Conservation (phyloP, 2,113 vertebrate genomes). For the Sylvia atricapilla region DNA sequence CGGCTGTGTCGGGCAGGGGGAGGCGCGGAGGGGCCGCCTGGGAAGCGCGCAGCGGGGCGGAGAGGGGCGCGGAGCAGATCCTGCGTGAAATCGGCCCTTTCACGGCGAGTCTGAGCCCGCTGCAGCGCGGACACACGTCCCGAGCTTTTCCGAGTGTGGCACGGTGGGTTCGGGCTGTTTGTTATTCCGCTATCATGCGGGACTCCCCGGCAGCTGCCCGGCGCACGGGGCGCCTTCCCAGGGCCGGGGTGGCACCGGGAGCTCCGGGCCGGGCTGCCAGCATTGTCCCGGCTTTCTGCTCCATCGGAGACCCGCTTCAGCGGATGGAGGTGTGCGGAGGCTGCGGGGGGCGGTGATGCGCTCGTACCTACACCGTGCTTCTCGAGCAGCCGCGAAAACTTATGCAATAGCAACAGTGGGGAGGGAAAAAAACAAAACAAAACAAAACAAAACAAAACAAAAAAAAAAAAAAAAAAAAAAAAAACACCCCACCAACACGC, state of each 20-base stretch:
- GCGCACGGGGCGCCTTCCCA: neutral
- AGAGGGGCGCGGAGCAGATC: neutral
- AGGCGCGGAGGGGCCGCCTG: neutral
- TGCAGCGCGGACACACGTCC: neutral
- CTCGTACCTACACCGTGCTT: neutral
- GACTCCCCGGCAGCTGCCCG: neutral
- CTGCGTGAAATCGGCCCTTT: conserved; percentile 47
- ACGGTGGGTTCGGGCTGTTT: neutral
- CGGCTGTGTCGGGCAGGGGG: neutral
- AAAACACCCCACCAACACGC: too few relatives aligned
- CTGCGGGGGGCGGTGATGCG: accelerated
- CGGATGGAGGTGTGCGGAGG: neutral
- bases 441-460: neutral
- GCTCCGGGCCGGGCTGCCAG: neutral
- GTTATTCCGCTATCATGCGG: neutral
- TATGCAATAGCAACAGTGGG: neutral
- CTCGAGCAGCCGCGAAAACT: neutral
- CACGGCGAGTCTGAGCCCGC: neutral
- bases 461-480: too few relatives aligned
- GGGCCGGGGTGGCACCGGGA: neutral
- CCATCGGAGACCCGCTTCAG: neutral
- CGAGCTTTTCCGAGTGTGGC: neutral
- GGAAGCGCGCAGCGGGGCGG: neutral
- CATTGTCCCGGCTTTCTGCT: neutral
- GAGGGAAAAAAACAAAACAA: neutral